phyloP scores from a whole-genome alignment of 2,797 vertebrate species.

The Parotocinclus haroldoi region DNA sequence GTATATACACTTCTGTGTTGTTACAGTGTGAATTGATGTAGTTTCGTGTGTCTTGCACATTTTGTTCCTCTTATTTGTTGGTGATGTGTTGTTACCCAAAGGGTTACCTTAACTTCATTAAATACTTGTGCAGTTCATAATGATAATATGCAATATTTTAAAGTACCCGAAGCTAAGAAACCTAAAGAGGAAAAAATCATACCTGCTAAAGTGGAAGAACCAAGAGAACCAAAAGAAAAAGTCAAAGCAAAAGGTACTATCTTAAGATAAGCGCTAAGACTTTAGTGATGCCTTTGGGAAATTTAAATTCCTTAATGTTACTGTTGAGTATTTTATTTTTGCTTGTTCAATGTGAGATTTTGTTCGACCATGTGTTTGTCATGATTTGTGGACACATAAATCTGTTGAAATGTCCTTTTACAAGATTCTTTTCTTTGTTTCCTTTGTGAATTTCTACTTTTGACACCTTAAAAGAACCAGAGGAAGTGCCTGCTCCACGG shows the following conservation, averaged over 20 bases:
- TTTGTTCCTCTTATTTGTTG: constrained; percentile 19
- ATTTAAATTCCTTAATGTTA: no score
- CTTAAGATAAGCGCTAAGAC: neutral
- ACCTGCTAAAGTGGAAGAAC: constrained; percentile 57
- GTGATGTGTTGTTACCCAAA: neutral
- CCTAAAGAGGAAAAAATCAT: constrained; percentile 65
- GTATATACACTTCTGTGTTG: constrained; percentile 57
- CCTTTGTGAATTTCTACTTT: constrained; percentile 20
- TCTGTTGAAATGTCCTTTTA: constrained; percentile 1
- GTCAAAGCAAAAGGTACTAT: constrained; percentile 65
- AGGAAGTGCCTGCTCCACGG: constrained; percentile 42
- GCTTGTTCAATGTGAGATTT: neutral
- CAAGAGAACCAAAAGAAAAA: constrained; percentile 58
- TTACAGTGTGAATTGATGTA: constrained; percentile 18
- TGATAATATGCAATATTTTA: constrained; percentile 38
- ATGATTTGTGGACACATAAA: neutral
- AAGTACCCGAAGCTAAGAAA: constrained; percentile 60
- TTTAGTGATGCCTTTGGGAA: no score
- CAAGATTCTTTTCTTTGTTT: constrained; percentile 15
- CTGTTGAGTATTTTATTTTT: no score
- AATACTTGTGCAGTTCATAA: neutral
- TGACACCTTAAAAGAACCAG: constrained; percentile 46
- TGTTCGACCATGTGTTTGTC: neutral
- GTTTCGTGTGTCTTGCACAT: neutral
- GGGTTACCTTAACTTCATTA: neutral